Evolutionary conservation across 1,140 invertebrate species (phyloP).

Genomic region (Centruroides sculpturatus): DNA sequence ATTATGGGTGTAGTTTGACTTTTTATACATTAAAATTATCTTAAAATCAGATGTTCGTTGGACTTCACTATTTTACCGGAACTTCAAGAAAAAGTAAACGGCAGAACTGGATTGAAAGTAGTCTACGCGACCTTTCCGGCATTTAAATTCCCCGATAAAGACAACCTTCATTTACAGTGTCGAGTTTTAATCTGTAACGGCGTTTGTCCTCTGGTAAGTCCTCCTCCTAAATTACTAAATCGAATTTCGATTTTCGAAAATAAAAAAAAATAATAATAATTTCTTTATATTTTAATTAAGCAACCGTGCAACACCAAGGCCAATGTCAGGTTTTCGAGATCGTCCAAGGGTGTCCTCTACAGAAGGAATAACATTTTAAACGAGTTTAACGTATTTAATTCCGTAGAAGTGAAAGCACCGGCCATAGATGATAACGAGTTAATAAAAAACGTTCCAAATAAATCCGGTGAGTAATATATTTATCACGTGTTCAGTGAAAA

Average conservation of each 20-base stretch:
- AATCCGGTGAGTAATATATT: too few relatives aligned
- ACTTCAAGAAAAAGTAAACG: conserved; percentile 21
- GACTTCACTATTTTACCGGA: conserved; percentile 46
- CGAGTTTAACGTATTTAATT: conserved; percentile 55
- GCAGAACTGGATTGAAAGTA: conserved; percentile 15
- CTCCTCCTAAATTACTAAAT: too few relatives aligned
- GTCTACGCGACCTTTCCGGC: conserved; percentile 47
- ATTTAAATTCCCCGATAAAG: conserved; percentile 62
- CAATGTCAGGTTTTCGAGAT: neutral
- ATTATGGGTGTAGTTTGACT: too few relatives aligned
- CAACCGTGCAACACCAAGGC: neutral
- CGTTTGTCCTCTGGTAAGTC: conserved; percentile 38
- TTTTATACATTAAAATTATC: neutral
- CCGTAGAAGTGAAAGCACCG: conserved; percentile 55
- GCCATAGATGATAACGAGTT: conserved; percentile 38
- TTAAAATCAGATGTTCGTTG: conserved; percentile 38
- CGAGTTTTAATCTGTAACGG: conserved; percentile 49
- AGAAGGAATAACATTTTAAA: conserved; percentile 40
- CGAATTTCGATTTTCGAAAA: too few relatives aligned
- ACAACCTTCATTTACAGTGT: conserved; percentile 47
- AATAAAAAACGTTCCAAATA: too few relatives aligned
- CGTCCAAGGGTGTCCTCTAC: neutral
- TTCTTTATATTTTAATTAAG: neutral
- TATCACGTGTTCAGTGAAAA: too few relatives aligned
- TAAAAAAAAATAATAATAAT: neutral